Base-by-base conservation (phyloP, 1,140 invertebrate genomes). In the Lordiphosa clarofinis region DNA sequence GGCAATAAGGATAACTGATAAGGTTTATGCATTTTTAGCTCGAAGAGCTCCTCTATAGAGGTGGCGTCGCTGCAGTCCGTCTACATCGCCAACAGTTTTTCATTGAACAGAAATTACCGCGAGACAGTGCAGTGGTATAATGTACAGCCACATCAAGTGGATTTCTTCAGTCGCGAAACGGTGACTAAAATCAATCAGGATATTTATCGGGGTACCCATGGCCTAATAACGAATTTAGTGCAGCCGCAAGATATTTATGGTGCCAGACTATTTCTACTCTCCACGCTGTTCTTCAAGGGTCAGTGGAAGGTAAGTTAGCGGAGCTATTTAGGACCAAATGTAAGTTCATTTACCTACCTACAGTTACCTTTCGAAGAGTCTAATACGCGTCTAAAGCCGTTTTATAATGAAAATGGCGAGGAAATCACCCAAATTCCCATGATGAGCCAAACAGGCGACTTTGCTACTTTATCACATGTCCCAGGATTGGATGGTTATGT, bases 251-350 rank as follows among this genome's bases (percentile, higher is more conserved):
- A 89, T 42, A 47, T 82, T 0, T 24, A 40, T 9, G 88, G 92
- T 43, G 93, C 93, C 0, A 89, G 90, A 59, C 88, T 96, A 62
- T 87, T 97, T 1, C 84, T 97, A n/a, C 92, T 94, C 0, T 96
- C 95, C 70, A 93, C 93, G 0, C 88, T 97, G 12, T 96, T 94
- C 79, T 97, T 97, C 89, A 96, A 95, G 90, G 95, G 94, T 7
- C 89, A 90, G 21, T 97, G 96, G 96, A 90, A 92, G 44, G 89
- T 91, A 4, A 7, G 47, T 15, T 33, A 3, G 6, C 21, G 21
- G 21, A 21, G 4, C 21, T 21, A 21, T 19, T 19, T 19, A 4
- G 3, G 21, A 21, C 4, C 3, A 21, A 13, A 10, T 4, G 0
- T 7, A 5, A 7, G 10, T 11, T 5, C 3, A 38, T 9, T 10